Evolutionary conservation across 2,113 vertebrate genomes (phyloP).

Genomic region (Pluvialis apricaria): DNA sequence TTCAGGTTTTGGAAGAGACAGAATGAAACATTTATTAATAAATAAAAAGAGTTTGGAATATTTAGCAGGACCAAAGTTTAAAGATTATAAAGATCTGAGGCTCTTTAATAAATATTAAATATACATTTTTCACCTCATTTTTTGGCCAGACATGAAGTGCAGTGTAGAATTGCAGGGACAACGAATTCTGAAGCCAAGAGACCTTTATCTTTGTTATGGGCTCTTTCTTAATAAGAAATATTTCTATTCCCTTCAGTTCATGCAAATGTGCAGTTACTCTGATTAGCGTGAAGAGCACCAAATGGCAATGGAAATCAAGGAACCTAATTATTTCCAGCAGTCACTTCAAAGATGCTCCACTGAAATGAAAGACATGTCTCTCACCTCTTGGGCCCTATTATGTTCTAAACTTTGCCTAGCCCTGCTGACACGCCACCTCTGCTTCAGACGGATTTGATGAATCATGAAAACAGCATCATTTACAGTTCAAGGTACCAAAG

Average conservation of each 20-base stretch:
- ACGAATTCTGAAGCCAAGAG: conserved; percentile 22
- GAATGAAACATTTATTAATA: conserved; percentile 72
- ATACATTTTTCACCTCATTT: conserved; percentile 31
- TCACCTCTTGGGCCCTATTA: conserved; percentile 63
- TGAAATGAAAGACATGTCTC: conserved; percentile 54
- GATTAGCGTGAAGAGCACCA: conserved; percentile 58
- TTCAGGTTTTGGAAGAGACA: conserved; percentile 35
- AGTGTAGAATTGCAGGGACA: conserved; percentile 6
- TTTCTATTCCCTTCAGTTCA: conserved; percentile 28
- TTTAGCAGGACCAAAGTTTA: conserved; percentile 70
- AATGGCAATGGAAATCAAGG: conserved; percentile 62
- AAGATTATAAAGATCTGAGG: conserved; percentile 66
- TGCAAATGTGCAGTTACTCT: conserved; percentile 34
- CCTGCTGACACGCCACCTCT: conserved; percentile 49
- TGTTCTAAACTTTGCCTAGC: conserved; percentile 60
- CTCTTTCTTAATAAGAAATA: conserved; percentile 12
- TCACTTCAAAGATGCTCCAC: conserved; percentile 55
- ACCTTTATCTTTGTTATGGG: conserved; percentile 33
- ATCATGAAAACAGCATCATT: conserved; percentile 65
- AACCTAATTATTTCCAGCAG: conserved; percentile 62
- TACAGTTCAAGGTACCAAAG: conserved; percentile 66
- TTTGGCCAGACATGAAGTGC: conserved; percentile 5
- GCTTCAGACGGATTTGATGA: conserved; percentile 49
- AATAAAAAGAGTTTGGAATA: conserved; percentile 70
- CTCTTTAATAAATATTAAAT: conserved; percentile 73